Base-by-base conservation (phyloP, 92 coral and sea anemone genomes). In the Diadumene lineata region DNA sequence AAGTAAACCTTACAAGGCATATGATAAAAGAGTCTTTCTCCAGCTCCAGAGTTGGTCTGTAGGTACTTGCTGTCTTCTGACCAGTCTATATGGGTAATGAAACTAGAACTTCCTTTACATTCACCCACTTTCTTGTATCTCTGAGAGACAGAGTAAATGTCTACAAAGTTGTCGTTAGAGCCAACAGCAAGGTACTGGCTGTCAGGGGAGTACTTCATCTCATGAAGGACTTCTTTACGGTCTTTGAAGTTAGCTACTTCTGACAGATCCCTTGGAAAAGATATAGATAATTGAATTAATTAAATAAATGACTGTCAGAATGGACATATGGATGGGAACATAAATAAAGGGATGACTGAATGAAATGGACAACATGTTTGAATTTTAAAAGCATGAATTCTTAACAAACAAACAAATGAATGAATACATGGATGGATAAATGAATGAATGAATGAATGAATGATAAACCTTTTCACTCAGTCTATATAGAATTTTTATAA, bases 91-190 rank as follows among this genome's bases (percentile, higher is more conserved):
- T 96, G 99, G 0, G 99, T 96, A 73, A 96, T 92, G 62, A 96
- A 96, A 69, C 99, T 96, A 13, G 99, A 96, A 75, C 89, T 86
- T n/a, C 99, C 99, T 75, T 85, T 92, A 43, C 99, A 96, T 65
- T 96, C 99, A 38, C 99, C 99, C 7, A 96, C 99, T 83, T 92
- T 96, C 91, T 96, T 96, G 88, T 92, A 96, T 11, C 88, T 89
- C 76, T 96, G 99, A 7, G 93, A 78, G 23, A 93, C 97, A 29
- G 99, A 86, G 60, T 96, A 96, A 43, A 96, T 88, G 44, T 96
- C 99, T 23, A 96, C 99, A 81, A 92, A 96, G 82, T 96, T 96
- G 76, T 96, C 99, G 72, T 96, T 96, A n/a, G 99, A 96, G 8
- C 99, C 99, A 22, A 96, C 99, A 0, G 99, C 99, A 31, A 96